phyloP scores from a whole-genome alignment of 2,888 invertebrate genomes.

The Hemaris fuciformis region DNA sequence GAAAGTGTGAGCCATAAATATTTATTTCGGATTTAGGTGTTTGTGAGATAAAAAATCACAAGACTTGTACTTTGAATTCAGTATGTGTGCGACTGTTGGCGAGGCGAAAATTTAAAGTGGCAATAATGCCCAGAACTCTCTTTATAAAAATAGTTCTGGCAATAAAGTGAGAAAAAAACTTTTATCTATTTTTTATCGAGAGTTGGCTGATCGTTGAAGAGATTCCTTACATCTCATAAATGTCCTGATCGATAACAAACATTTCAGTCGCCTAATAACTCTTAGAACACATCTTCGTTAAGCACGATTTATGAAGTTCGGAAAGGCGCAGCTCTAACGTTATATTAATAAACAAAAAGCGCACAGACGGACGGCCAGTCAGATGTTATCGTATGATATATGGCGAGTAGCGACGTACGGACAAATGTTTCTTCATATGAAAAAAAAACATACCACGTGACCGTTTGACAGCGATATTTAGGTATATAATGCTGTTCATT shows the following conservation, averaged over 20 bases:
- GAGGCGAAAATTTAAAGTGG: too few relatives aligned
- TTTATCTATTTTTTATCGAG: too few relatives aligned
- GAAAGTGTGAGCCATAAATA: too few relatives aligned
- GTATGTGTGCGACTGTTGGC: too few relatives aligned
- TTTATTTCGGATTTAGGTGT: too few relatives aligned
- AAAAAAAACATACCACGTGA: slow-evolving; percentile 20
- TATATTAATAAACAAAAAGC: slow-evolving; percentile 44
- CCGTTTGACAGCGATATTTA: not conserved
- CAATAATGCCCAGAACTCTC: too few relatives aligned
- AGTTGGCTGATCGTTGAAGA: not conserved
- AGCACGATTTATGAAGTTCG: slow-evolving; percentile 22
- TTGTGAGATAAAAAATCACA: too few relatives aligned
- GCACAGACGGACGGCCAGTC: slow-evolving; percentile 34
- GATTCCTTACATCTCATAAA: not conserved
- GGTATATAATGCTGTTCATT: not conserved
- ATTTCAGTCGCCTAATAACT: not conserved
- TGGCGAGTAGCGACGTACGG: slow-evolving; percentile 36
- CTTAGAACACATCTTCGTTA: not conserved
- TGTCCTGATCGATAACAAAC: not conserved
- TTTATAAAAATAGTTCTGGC: too few relatives aligned
- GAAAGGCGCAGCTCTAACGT: slow-evolving; percentile 37
- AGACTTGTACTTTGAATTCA: too few relatives aligned
- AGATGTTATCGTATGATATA: slow-evolving; percentile 50
- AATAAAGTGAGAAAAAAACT: too few relatives aligned
- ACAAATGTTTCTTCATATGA: slow-evolving; percentile 40